These are phyloP conservation scores for Chaetodon auriga DNA, from an alignment of 2,113 vertebrate genomes.

Conservation along the genomic window DNA sequence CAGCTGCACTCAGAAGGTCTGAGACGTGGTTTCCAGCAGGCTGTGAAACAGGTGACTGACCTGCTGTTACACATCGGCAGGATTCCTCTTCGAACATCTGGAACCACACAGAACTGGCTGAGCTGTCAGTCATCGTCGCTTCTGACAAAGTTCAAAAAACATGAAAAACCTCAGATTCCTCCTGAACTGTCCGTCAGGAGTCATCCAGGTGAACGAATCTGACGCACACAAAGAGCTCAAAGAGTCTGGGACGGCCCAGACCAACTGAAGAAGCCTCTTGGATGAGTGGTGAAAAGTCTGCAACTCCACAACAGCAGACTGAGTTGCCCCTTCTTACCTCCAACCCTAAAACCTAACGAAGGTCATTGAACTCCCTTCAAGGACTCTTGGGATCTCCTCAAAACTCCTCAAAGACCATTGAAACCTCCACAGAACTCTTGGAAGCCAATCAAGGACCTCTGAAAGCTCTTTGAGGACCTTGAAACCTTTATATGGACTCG, in stretches of 20 bases:
- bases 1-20: not conserved
- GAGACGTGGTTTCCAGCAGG: not conserved
- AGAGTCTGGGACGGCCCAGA: not conserved
- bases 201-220: not conserved
- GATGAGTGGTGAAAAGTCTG: not conserved
- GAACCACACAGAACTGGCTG: not conserved
- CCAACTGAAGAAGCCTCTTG: not conserved
- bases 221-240: not conserved
- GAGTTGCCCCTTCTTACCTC: not conserved
- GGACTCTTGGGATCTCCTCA: not conserved
- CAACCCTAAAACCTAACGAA: not conserved
- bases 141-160: not conserved
- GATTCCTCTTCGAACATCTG: not conserved
- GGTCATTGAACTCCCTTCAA: not conserved
- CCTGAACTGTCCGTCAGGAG: not conserved
- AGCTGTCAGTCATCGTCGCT: constrained; percentile 14
- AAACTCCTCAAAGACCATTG: not conserved
- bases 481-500: not conserved
- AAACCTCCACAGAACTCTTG: not conserved
- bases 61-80: not conserved
- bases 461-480: not conserved
- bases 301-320: not conserved
- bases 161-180: not conserved
- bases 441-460: not conserved
- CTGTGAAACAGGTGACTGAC: constrained; percentile 13